A percentile compares a stretch with the other conserved stretches of the same genome.
phyloP scores from a whole-genome alignment of 2,888 invertebrate species.

The Campaea margaritaria region DNA sequence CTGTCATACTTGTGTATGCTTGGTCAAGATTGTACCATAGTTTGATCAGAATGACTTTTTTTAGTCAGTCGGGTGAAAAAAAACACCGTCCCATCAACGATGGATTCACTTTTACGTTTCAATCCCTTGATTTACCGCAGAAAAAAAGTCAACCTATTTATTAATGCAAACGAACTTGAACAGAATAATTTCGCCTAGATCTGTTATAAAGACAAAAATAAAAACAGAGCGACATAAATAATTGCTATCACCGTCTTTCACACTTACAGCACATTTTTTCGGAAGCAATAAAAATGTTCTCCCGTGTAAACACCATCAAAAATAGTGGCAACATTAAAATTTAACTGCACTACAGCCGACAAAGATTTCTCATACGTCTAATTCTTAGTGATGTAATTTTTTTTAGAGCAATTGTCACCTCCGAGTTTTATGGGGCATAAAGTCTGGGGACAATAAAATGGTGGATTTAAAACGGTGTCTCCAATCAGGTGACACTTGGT shows the following conservation, averaged over 20 bases:
- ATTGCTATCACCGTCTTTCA: too few relatives aligned
- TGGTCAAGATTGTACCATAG: too few relatives aligned
- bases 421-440: slow-evolving; percentile 72
- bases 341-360: slow-evolving; percentile 38
- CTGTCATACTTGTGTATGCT: too few relatives aligned
- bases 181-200: too few relatives aligned
- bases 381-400: slow-evolving; percentile 50
- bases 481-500: slow-evolving; percentile 73
- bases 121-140: too few relatives aligned
- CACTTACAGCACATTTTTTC: background rate
- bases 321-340: slow-evolving; percentile 38
- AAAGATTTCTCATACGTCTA: slow-evolving; percentile 38
- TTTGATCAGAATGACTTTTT: too few relatives aligned
- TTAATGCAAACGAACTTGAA: too few relatives aligned
- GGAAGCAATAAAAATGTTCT: slow-evolving; percentile 31
- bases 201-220: background rate
- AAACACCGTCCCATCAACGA: too few relatives aligned
- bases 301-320: slow-evolving; percentile 25
- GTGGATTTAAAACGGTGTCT: slow-evolving; percentile 66
- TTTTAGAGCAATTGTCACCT: slow-evolving; percentile 75
- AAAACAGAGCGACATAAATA: background rate
- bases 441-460: slow-evolving; percentile 66
- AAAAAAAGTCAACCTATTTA: too few relatives aligned
- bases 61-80: too few relatives aligned
- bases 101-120: too few relatives aligned